Conservation (phyloP, 2,888 invertebrate species). For the Acronicta psi region DNA sequence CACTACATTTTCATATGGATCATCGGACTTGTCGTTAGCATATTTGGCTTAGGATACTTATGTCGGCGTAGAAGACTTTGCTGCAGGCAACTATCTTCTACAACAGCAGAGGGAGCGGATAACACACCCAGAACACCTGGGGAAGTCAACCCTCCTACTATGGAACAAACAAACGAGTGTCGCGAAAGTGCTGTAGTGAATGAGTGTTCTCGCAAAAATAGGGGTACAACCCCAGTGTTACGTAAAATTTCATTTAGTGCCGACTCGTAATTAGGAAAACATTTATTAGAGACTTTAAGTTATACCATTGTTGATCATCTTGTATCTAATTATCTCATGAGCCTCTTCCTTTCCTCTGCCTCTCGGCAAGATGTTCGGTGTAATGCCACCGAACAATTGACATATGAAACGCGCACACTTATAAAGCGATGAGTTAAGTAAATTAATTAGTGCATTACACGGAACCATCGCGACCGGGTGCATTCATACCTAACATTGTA, state of each 20-base stretch:
- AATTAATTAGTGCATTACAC: no score
- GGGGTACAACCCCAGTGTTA: neutral
- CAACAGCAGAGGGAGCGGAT: neutral
- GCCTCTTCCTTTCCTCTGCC: neutral
- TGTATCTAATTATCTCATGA: neutral
- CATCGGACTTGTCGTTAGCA: neutral
- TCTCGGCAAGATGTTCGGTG: slow-evolving; percentile 6
- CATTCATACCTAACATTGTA: neutral
- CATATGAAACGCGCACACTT: no score
- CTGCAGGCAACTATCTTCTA: neutral
- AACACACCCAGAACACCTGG: neutral
- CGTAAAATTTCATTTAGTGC: slow-evolving; percentile 1
- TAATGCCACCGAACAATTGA: neutral
- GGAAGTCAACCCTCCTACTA: neutral
- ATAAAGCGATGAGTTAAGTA: no score
- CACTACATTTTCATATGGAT: neutral
- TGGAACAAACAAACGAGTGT: neutral
- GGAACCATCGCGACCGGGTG: neutral
- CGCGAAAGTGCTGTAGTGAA: neutral
- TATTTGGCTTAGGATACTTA: neutral
- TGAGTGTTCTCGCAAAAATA: neutral
- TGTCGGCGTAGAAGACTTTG: neutral
- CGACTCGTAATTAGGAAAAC: neutral
- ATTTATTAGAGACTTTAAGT: neutral
- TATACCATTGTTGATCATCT: slow-evolving; percentile 1